Evolutionary conservation across 2,888 invertebrate genomes (phyloP).

Genomic region (Netelia melanura): DNA sequence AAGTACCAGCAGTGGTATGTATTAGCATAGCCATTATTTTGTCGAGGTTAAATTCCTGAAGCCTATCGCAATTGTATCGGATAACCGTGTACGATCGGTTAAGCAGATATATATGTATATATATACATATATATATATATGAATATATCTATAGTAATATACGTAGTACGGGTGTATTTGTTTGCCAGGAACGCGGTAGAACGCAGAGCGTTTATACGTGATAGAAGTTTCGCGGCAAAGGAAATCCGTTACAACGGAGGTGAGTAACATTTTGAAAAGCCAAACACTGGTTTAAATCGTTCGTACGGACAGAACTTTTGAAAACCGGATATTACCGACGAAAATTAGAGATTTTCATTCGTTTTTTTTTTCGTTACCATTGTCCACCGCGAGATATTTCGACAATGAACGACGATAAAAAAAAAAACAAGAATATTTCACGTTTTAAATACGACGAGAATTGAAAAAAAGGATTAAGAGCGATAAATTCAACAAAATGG

Average conservation of each 20-base stretch:
- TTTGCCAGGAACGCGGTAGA: neutral
- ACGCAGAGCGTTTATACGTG: neutral
- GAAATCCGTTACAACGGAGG: conserved; percentile 14
- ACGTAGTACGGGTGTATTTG: neutral
- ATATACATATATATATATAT: neutral
- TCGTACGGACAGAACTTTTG: conserved; percentile 6
- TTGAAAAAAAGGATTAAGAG: too few relatives aligned
- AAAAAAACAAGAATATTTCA: too few relatives aligned
- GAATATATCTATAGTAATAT: neutral
- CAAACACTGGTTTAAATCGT: conserved; percentile 13
- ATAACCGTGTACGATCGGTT: conserved; percentile 33
- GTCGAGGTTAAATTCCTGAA: conserved; percentile 64
- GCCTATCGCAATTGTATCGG: conserved; percentile 62
- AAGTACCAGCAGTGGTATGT: neutral
- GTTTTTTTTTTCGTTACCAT: neutral
- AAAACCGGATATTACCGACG: conserved; percentile 18
- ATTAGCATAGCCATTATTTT: conserved; percentile 58
- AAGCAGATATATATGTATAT: conserved; percentile 3
- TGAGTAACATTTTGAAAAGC: conserved; percentile 16
- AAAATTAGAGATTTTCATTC: neutral
- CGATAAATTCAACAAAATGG: too few relatives aligned
- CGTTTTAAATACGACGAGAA: too few relatives aligned
- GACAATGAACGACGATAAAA: neutral
- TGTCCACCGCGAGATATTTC: neutral
- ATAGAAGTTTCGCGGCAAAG: conserved; percentile 13